Percentiles rank a stretch among this genome's conserved stretches.
These are phyloP conservation scores for Catocala fraxini DNA, from an alignment of 2,888 invertebrate genomes.

Conservation along the genomic window DNA sequence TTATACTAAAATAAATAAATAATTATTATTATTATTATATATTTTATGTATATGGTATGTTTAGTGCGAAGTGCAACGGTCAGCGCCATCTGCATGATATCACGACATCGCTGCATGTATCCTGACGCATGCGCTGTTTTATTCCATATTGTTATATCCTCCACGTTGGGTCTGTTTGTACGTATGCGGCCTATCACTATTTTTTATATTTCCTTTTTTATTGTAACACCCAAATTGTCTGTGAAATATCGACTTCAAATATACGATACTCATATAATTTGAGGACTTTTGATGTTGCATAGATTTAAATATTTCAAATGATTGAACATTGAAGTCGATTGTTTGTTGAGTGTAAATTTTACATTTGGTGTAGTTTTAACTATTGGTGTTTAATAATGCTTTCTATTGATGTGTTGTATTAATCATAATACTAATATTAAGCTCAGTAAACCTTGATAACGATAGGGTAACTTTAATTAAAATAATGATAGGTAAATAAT, in stretches of 20 bases:
- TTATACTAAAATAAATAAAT: too few relatives aligned
- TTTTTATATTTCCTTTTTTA: conserved; percentile 3
- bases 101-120: conserved; percentile 62
- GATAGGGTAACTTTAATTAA: too few relatives aligned
- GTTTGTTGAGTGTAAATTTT: conserved; percentile 38
- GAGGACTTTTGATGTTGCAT: neutral
- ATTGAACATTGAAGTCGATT: conserved; percentile 50
- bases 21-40: too few relatives aligned
- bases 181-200: conserved; percentile 21
- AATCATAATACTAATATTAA: conserved; percentile 1
- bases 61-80: conserved; percentile 62
- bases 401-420: conserved; percentile 34
- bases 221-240: conserved; percentile 3
- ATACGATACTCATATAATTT: neutral
- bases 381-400: conserved; percentile 31
- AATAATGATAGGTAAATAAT: neutral
- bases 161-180: conserved; percentile 39
- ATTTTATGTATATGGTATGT: conserved; percentile 15
- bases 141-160: conserved; percentile 34
- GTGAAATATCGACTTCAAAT: conserved; percentile 45
- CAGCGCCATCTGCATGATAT: conserved; percentile 70
- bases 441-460: too few relatives aligned
- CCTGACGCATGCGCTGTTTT: conserved; percentile 74
- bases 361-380: conserved; percentile 16
- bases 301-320: neutral